Conservation (phyloP, 1,140 invertebrate genomes). For the Sinonovacula constricta region DNA sequence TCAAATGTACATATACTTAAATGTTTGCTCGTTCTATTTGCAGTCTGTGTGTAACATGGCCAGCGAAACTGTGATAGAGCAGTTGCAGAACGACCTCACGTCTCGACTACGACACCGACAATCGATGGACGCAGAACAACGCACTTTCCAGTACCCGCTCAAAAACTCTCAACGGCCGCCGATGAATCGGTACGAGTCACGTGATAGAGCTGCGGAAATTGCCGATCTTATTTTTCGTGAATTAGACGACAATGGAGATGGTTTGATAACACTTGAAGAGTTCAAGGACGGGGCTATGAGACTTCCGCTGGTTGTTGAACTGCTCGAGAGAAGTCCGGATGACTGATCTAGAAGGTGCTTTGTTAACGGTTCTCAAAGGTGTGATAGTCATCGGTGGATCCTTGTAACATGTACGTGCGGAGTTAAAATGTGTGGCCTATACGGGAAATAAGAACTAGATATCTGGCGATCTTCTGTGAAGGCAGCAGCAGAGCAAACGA, state of each 20-base stretch:
- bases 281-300: constrained; percentile 40
- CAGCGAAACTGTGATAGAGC: constrained; percentile 34
- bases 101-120: too few species aligned
- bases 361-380: too few species aligned
- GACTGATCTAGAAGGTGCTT: too few species aligned
- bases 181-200: constrained; percentile 6
- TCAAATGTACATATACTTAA: too few species aligned
- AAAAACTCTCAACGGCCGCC: background rate
- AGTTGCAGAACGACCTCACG: constrained; percentile 27
- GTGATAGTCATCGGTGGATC: too few species aligned
- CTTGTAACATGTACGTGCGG: too few species aligned
- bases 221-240: constrained; percentile 41
- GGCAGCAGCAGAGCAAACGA: too few species aligned
- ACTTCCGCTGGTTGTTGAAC: constrained; percentile 29
- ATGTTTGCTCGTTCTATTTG: constrained; percentile 3
- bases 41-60: constrained; percentile 50
- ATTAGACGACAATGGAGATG: constrained; percentile 34
- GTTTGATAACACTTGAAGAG: constrained; percentile 41
- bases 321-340: constrained; percentile 25
- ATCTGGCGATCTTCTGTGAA: too few species aligned
- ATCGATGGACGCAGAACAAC: too few species aligned
- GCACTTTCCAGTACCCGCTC: background rate
- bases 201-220: constrained; percentile 30
- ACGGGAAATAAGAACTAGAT: too few species aligned
- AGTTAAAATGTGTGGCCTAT: too few species aligned